phyloP scores from a whole-genome alignment of 2,888 invertebrate species.

The Patella pellucida region DNA sequence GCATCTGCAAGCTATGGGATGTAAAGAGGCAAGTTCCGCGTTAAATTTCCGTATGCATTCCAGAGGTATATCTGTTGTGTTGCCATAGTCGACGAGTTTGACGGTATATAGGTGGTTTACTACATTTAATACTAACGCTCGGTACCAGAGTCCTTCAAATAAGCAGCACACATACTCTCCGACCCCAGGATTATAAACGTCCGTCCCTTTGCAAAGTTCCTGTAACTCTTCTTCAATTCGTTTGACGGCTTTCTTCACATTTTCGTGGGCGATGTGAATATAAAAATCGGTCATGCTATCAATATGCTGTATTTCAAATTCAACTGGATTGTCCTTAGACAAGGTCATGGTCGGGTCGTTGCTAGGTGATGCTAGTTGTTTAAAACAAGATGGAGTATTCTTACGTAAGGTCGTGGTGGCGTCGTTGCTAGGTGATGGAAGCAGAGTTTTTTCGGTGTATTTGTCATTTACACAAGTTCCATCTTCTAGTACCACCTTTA shows the following conservation, averaged over 20 bases:
- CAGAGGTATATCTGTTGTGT: conserved; percentile 43
- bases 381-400: no score
- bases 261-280: neutral
- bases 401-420: no score
- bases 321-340: neutral
- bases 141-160: conserved; percentile 49
- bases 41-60: conserved; percentile 39
- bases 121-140: conserved; percentile 44
- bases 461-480: conserved; percentile 11
- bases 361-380: no score
- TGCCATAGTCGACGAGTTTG: conserved; percentile 65
- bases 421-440: no score
- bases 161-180: conserved; percentile 46
- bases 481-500: neutral
- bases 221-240: neutral
- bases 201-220: neutral
- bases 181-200: neutral
- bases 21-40: conserved; percentile 30
- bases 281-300: neutral
- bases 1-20: conserved; percentile 53
- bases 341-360: neutral
- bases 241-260: neutral
- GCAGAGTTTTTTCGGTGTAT: no score
- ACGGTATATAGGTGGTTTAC: conserved; percentile 32
- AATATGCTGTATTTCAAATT: conserved; percentile 3